A percentile compares a stretch with the other conserved stretches of the same genome.
These are phyloP conservation scores for Saguinus midas DNA, from an alignment of 2,113 vertebrate genomes.

Conservation along the genomic window DNA sequence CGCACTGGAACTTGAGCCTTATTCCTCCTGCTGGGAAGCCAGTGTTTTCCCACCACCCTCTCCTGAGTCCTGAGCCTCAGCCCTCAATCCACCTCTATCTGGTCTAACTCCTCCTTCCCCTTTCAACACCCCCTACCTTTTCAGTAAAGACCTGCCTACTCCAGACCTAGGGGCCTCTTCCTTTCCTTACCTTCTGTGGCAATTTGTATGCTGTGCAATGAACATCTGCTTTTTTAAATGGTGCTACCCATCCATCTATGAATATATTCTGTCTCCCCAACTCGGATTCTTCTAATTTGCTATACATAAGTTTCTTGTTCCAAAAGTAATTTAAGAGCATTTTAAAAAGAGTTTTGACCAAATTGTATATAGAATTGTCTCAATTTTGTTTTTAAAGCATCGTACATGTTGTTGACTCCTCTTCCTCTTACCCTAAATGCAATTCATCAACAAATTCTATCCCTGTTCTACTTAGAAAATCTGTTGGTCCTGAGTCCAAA, in stretches of 20 bases:
- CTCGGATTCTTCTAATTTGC: not conserved
- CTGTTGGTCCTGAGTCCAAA: not conserved
- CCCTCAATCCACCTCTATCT: not conserved
- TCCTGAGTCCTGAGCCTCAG: not conserved
- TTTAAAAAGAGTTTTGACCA: not conserved
- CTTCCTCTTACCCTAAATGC: not conserved
- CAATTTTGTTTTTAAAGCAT: not conserved
- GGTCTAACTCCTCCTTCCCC: not conserved
- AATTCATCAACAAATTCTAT: not conserved
- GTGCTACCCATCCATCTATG: not conserved
- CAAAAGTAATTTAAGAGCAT: not conserved
- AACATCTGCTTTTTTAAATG: not conserved
- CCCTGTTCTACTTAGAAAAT: not conserved
- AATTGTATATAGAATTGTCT: not conserved
- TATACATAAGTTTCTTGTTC: not conserved
- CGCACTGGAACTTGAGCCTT: not conserved
- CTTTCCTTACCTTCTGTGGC: not conserved
- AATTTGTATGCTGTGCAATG: not conserved
- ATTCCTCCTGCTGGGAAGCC: not conserved
- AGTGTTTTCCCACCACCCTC: not conserved
- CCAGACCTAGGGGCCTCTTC: not conserved
- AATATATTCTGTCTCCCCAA: not conserved
- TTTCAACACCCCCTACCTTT: not conserved
- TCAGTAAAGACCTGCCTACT: not conserved
- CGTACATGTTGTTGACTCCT: not conserved